Evolutionary conservation across 2,113 vertebrate species (phyloP).

Genomic region (Glareola pratincola): DNA sequence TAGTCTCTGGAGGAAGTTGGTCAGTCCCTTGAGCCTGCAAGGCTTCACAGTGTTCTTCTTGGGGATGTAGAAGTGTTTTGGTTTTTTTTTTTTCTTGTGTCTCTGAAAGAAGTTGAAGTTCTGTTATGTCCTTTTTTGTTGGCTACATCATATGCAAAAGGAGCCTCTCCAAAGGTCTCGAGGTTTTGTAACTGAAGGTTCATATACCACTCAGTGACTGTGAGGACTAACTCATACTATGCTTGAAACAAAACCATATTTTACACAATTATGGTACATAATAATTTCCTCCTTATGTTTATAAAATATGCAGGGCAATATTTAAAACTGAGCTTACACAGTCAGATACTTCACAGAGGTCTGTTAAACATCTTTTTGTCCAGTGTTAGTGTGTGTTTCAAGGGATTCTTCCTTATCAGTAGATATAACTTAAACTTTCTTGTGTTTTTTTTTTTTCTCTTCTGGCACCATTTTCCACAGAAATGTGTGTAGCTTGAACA

Average conservation of each 20-base stretch:
- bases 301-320: background rate
- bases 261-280: background rate
- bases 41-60: background rate
- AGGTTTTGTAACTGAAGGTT: background rate
- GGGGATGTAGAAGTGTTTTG: background rate
- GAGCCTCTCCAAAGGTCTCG: background rate
- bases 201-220: background rate
- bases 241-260: background rate
- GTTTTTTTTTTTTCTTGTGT: background rate
- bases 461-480: background rate
- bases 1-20: background rate
- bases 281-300: background rate
- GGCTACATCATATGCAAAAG: background rate
- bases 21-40: background rate
- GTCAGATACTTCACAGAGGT: background rate
- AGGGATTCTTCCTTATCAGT: background rate
- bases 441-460: background rate
- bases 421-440: background rate
- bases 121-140: background rate
- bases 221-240: background rate
- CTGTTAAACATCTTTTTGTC: background rate
- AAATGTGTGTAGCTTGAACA: background rate
- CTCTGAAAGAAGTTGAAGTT: background rate
- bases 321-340: background rate
- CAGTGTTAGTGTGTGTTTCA: background rate